Conservation (phyloP, 1,140 invertebrate species). For the Calosoma granatense region DNA sequence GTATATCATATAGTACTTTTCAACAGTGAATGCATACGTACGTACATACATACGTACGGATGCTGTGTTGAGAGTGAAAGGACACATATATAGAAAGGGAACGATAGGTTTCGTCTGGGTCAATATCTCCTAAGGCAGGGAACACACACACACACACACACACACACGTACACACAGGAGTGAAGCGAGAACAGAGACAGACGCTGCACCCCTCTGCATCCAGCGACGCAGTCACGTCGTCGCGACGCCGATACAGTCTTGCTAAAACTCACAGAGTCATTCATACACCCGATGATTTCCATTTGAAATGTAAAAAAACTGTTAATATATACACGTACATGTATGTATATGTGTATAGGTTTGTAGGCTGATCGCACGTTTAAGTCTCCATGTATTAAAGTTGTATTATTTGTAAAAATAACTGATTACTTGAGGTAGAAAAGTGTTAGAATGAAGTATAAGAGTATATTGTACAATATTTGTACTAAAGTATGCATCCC, state of each 20-base stretch:
- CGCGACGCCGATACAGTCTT: too few relatives aligned
- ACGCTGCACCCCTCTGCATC: neutral
- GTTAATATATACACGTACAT: neutral
- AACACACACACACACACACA: neutral
- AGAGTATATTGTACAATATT: too few relatives aligned
- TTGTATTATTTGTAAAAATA: neutral
- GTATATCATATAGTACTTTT: too few relatives aligned
- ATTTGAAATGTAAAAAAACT: too few relatives aligned
- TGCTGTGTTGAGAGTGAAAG: slow-evolving; percentile 6
- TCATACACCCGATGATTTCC: too few relatives aligned
- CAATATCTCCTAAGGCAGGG: neutral
- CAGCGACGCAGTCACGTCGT: neutral
- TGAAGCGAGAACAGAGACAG: too few relatives aligned
- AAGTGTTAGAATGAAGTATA: too few relatives aligned
- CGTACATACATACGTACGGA: neutral
- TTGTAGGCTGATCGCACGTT: neutral
- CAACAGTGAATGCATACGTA: neutral
- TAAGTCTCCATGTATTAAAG: neutral
- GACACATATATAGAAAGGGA: slow-evolving; percentile 1
- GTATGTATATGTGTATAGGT: neutral
- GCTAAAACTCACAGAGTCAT: too few relatives aligned
- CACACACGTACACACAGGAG: neutral
- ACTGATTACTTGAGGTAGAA: too few relatives aligned
- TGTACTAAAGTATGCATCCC: too few relatives aligned
- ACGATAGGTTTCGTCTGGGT: neutral